Base-by-base conservation (phyloP, 2,797 vertebrate species). In the Varecia variegata region DNA sequence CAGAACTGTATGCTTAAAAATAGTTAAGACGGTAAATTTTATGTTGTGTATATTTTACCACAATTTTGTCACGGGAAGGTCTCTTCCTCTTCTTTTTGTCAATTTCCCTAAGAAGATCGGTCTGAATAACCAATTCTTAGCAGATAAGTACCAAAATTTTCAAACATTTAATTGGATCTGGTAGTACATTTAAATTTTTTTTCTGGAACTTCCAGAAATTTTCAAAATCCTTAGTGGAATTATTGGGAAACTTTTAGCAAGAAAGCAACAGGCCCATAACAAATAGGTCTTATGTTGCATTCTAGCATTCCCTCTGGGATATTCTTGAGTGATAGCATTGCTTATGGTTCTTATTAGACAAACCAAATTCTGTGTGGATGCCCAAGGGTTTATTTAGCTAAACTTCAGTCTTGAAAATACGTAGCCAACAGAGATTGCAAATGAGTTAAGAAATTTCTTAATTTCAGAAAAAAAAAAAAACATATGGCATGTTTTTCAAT, bases 321-420 rank as follows among this genome's bases (percentile, higher is more conserved):
- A 70, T 45, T 87, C 52, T 65, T 90, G 32, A 54, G 7, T 68
- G 27, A 68, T 30, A 56, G 35, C 1, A 45, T 25, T 43, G 52
- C 58, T 54, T 81, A 32, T 77, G 68, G 62, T 93, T 96, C 47
- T 93, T 80, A 88, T 60, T 88, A 68, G 83, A 68, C 18, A 91
- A 95, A 30, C 2, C 14, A 65, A 58, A 92, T 80, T 88, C 21
- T 54, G 25, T 47, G 15, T 54, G 20, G 52, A 65, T 71, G n/a
- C 54, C 70, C 23, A 83, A 88, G 50, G 7, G 25, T 35, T 65
- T 90, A 88, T 58, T 94, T 15, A 85, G 30, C 17, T 76, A 76
- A 89, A 2, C 47, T 91, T 84, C 54, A 23, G 9, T 93, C 65
- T 60, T 80, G 30, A 89, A 95, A 86, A 70, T 81, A 47, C 45